Evolutionary conservation across 2,888 invertebrate genomes (phyloP), one percentile per base, ranked within the genome.

Genomic region (Tricholauxania praeusta): DNA sequence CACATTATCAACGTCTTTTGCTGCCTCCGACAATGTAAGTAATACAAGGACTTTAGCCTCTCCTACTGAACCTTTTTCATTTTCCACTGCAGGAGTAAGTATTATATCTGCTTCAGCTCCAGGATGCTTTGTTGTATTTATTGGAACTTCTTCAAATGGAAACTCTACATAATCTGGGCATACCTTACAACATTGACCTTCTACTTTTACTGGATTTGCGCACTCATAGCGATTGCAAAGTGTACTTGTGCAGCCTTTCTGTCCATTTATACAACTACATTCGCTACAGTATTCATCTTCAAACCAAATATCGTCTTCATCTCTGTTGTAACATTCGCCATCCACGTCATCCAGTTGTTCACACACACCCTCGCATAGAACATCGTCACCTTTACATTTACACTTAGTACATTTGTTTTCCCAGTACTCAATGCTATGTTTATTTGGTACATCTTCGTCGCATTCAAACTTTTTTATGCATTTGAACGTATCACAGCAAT

Each of bases 401-500:
- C 86, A 86, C 51, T 79, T 80, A 4, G 63, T 77, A 73, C 86
- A 87, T 19, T 72, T 72, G 51, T 49, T 22, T 3, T 47, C 76
- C 82, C 80, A 79, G 71, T 78, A 81, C 1, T 69, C 51, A 51
- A 53, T n/a, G 1, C 10, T 1, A 14, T 15, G 10, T 14, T 55
- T 47, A 51, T 72, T 17, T 71, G 72, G n/a, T 69, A 55, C 12
- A 62, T 15, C 22, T 71, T 67, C 53, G 12, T 48, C 60, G 48
- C 70, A 70, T 4, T 69, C n/a, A 2, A 79, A 77, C 62, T 79
- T 75, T 3, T 71, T 57, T 76, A 88, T 88, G 73, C 88, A 86
- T 47, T 85, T 80, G 78, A 87, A 88, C 12, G 85, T 85, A 1
- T 89, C 87, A 74, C 89, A 88, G 78, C 90, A 89, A 78, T 87